Evolutionary conservation across 2,113 vertebrate species (phyloP), one percentile per base, ranked within the genome.

Genomic region (Syngnathoides biaculeatus): DNA sequence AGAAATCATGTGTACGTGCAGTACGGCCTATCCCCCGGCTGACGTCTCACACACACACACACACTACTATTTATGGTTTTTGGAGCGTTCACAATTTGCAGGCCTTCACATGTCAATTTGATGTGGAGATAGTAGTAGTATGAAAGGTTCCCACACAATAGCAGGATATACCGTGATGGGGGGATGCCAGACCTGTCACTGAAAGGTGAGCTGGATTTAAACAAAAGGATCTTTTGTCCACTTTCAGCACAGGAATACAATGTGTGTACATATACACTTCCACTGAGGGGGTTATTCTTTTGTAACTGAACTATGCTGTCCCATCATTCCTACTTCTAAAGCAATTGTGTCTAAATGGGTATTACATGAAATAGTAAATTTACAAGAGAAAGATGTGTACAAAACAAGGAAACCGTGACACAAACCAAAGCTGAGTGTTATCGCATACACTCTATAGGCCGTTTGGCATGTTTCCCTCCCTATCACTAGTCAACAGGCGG

Each of bases 21-120:
- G 56, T 55, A 9, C 40, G 22, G 52, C n/a, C 45, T 27, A 47
- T 48, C 48, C 60, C 59, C 60, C 60, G 7, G 48, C n/a, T 62
- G 60, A 68, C 40, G 42, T 75, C 47, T 48, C 30, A 5, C 47
- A 48, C 30, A 6, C 42, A 72, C 78, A 47, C 48, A 1, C 78
- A 50, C 48, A 1, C 19, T 9, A 27, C 58, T 67, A 66, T 80
- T 79, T 74, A 19, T 73, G 75, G 59, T 77, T 79, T 76, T 80
- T 75, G 61, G 48, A 67, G 57, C 8, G 15, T 20, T 27, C 43
- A 50, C 68, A 0, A 3, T 26, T 50, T 20, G 47, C 67, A 42
- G 60, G 27, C 8, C n/a, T 59, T 85, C 78, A 65, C 27, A 52
- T 69, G 79, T 79, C 65, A 26, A 39, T 19, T 55, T 45, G 20